Conservation (phyloP, 2,888 invertebrate genomes). For the Latheticus oryzae region DNA sequence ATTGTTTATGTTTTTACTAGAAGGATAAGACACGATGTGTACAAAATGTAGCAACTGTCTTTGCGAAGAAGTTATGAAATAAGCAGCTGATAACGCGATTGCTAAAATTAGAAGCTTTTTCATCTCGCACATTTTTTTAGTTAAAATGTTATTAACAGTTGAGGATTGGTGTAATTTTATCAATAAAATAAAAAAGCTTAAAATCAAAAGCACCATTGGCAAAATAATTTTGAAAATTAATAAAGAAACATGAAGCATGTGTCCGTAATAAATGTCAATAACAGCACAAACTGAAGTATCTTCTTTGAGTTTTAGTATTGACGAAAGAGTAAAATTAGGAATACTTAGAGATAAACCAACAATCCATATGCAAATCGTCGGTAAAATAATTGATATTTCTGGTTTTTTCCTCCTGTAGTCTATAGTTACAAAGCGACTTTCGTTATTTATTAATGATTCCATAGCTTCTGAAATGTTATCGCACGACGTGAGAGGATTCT, state of each 20-base stretch:
- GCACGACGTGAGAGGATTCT: constrained; percentile 57
- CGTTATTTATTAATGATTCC: constrained; percentile 58
- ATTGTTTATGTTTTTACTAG: constrained; percentile 45
- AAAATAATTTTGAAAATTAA: constrained; percentile 57
- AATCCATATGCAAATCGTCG: constrained; percentile 71
- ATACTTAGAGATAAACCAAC: constrained; percentile 71
- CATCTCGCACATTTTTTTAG: constrained; percentile 56
- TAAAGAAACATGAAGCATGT: constrained; percentile 57
- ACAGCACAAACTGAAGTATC: constrained; percentile 67
- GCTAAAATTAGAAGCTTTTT: constrained; percentile 55
- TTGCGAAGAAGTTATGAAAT: constrained; percentile 58
- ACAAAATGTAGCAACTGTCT: constrained; percentile 55
- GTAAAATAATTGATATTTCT: constrained; percentile 68
- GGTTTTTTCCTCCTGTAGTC: constrained; percentile 68
- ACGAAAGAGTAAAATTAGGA: constrained; percentile 70
- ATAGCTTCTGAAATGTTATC: constrained; percentile 59
- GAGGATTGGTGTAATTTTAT: constrained; percentile 55
- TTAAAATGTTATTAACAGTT: constrained; percentile 53
- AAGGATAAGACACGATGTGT: constrained; percentile 50
- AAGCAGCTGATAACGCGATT: constrained; percentile 54
- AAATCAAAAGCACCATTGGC: constrained; percentile 54
- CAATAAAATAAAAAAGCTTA: constrained; percentile 54
- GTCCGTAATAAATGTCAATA: constrained; percentile 67
- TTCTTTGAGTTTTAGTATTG: constrained; percentile 63
- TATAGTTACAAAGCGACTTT: constrained; percentile 68